Evolutionary conservation across 2,888 invertebrate species (phyloP).

Genomic region (Chloroclystis v-ata): DNA sequence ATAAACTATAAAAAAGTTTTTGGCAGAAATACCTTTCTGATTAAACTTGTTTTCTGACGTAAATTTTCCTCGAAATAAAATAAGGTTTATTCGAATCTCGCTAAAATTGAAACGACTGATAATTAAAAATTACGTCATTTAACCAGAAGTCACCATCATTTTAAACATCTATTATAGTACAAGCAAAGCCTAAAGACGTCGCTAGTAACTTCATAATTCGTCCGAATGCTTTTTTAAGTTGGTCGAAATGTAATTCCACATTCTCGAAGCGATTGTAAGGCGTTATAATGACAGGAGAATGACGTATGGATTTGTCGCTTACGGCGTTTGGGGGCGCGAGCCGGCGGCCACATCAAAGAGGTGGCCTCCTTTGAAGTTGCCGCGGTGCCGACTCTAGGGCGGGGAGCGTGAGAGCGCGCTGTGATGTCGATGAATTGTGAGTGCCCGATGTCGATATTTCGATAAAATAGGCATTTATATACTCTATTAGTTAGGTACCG

Average conservation of each 20-base stretch:
- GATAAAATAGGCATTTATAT: not conserved
- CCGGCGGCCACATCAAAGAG: conserved; percentile 77
- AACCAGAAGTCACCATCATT: too few species aligned
- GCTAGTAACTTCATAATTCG: conserved; percentile 10
- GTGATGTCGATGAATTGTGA: conserved; percentile 37
- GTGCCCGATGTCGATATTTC: conserved; percentile 14
- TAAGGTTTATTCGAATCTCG: too few species aligned
- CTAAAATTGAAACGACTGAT: too few species aligned
- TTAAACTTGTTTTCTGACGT: too few species aligned
- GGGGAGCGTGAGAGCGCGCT: conserved; percentile 34
- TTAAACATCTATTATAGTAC: too few species aligned
- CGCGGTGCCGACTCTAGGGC: conserved; percentile 65
- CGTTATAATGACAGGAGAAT: conserved; percentile 78
- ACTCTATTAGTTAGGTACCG: too few species aligned
- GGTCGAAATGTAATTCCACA: conserved; percentile 58
- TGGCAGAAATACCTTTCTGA: too few species aligned
- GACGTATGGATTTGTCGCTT: conserved; percentile 79
- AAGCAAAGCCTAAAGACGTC: too few species aligned
- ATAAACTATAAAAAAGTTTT: too few species aligned
- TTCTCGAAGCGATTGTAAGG: conserved; percentile 73
- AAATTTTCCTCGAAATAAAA: too few species aligned
- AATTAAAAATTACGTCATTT: too few species aligned
- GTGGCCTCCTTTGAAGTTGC: conserved; percentile 76
- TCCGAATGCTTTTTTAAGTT: conserved; percentile 18
- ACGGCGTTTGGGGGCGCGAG: conserved; percentile 77